Conservation (phyloP, 2,113 vertebrate genomes). For the Geococcyx californianus region DNA sequence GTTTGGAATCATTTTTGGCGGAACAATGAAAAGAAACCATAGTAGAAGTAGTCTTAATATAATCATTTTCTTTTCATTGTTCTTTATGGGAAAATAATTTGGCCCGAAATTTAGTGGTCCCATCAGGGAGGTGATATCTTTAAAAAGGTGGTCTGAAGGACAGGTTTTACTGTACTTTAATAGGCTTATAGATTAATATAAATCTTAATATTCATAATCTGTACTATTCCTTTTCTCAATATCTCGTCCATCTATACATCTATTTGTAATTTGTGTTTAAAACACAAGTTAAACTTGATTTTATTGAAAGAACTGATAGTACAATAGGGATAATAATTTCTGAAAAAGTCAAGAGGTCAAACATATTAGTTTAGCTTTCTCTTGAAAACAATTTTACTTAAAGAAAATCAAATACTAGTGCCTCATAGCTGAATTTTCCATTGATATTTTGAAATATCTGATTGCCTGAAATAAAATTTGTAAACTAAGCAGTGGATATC, state of each 20-base stretch:
- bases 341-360: constrained; percentile 55
- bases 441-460: background rate
- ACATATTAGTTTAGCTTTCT: constrained; percentile 10
- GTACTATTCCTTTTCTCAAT: constrained; percentile 82
- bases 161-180: constrained; percentile 90
- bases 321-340: constrained; percentile 64
- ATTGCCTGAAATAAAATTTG: background rate
- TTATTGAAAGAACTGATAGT: constrained; percentile 68
- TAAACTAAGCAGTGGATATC: background rate
- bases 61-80: constrained; percentile 90
- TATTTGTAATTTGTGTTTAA: constrained; percentile 83
- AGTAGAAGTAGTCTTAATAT: constrained; percentile 86
- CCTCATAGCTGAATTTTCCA: background rate
- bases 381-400: constrained; percentile 25
- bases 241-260: constrained; percentile 78
- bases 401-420: background rate
- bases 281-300: constrained; percentile 78
- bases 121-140: constrained; percentile 87
- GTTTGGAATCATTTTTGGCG: constrained; percentile 84
- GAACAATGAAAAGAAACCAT: constrained; percentile 87
- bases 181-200: constrained; percentile 88
- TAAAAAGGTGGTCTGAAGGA: constrained; percentile 89
- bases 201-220: constrained; percentile 89
- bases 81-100: constrained; percentile 91
- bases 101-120: constrained; percentile 88